These are phyloP conservation scores for Fopius arisanus DNA, from an alignment of 1,140 invertebrate genomes.

Conservation along the genomic window DNA sequence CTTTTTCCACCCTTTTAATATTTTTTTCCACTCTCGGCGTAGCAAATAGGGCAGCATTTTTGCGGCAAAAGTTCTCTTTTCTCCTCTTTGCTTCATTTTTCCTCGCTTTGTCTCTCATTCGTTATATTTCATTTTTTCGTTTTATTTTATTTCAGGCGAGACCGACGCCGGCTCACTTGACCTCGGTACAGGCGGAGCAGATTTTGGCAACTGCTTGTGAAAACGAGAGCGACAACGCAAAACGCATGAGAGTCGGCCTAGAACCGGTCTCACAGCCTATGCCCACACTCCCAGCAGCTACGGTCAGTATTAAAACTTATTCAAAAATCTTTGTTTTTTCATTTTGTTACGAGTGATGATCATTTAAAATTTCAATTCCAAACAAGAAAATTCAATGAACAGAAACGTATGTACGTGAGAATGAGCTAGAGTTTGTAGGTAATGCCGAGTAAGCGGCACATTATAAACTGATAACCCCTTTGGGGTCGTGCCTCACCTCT, in stretches of 20 bases:
- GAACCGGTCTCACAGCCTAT: conserved; percentile 91
- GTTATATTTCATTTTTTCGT: conserved; percentile 7
- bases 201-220: conserved; percentile 94
- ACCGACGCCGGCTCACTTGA: conserved; percentile 94
- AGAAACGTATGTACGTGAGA: conserved; percentile 40
- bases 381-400: neutral
- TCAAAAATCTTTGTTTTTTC: too few relatives aligned
- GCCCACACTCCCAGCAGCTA: conserved; percentile 74
- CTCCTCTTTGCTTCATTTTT: neutral
- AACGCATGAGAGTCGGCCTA: conserved; percentile 92
- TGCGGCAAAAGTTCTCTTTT: neutral
- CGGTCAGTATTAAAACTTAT: conserved; percentile 53
- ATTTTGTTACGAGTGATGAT: conserved; percentile 16
- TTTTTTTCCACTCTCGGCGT: neutral
- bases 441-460: conserved; percentile 42
- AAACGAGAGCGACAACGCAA: conserved; percentile 96
- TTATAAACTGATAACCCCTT: conserved; percentile 51
- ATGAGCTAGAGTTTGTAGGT: conserved; percentile 54
- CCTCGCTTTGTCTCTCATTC: neutral
- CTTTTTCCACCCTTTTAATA: neutral
- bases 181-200: conserved; percentile 94
- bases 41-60: neutral
- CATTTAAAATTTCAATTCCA: too few relatives aligned
- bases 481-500: conserved; percentile 45
- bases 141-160: conserved; percentile 72